Evolutionary conservation across 35 echinoderm and acorn worm species (phyloP).

Genomic region (Heliocidaris erythrogramma): DNA sequence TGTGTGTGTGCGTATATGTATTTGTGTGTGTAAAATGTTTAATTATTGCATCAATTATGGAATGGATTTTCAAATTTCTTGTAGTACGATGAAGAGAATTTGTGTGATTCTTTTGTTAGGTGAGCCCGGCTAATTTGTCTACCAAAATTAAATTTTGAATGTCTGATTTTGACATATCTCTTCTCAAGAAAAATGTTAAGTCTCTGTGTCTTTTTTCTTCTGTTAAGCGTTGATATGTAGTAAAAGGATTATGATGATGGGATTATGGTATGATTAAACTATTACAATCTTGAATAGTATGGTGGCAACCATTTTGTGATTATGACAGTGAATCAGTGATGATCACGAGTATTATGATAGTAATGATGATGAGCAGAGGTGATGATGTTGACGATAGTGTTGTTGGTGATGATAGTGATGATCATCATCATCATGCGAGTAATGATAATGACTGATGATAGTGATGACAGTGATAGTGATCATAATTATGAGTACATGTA

Average conservation of each 20-base stretch:
- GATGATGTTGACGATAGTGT: too few species aligned
- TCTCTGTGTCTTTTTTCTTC: not conserved
- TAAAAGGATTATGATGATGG: too few species aligned
- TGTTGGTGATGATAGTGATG: not conserved
- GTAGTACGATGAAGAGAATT: not conserved
- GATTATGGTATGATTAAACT: too few species aligned
- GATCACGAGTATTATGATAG: too few species aligned
- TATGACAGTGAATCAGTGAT: too few species aligned
- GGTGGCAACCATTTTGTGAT: too few species aligned
- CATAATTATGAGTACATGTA: too few species aligned
- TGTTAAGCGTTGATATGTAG: not conserved
- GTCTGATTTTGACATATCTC: conserved; percentile 42
- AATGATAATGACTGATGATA: not conserved
- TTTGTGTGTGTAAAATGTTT: conserved; percentile 43
- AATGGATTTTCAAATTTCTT: conserved; percentile 25
- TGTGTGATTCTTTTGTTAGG: conserved; percentile 34
- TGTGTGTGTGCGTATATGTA: conserved; percentile 30
- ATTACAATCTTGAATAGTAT: too few species aligned
- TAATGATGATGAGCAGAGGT: too few species aligned
- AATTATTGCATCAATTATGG: conserved; percentile 43
- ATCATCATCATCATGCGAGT: too few species aligned
- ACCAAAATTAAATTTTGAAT: conserved; percentile 29
- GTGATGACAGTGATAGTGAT: too few species aligned
- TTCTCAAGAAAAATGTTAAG: not conserved
- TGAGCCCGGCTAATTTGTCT: conserved; percentile 25